Evolutionary conservation across 2,888 invertebrate species (phyloP), one percentile per base, ranked within the genome.

Genomic region (Beris chalybata): DNA sequence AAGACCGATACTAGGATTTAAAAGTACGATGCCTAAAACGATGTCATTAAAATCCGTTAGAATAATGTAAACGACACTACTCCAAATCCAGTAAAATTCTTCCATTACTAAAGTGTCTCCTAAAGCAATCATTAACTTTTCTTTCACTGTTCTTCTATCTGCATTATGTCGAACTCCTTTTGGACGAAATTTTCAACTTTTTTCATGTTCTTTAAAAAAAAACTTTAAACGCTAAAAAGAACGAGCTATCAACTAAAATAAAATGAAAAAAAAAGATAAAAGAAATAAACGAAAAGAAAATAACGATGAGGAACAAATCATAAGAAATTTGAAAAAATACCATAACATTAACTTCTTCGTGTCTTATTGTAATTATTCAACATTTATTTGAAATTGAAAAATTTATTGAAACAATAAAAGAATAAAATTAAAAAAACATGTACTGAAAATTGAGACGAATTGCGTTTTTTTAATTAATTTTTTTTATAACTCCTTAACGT

Each of bases 341-440:
- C 9, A 59, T 38, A 43, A 59, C 59, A 69, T 69, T 66, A 69
- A 69, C 64, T 69, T 69, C 64, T 69, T 66, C 64, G 69, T 69
- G 69, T 69, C 69, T 69, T 69, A 69, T 69, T 69, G 69, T 69
- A 69, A 63, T 63, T 63, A 53, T 63, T 59, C 59, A 13, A 48
- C 31, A 59, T 48, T 59, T 47, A 59, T 59, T 58, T 58, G 30
- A 58, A 58, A 45, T 58, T 59, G 50, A 30, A n/a, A 31, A 59
- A 48, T 48, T 59, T 59, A 59, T 50, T 59, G 59, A 59, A 47
- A 48, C 31, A 59, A 47, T 48, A 59, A 48, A 59, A 22, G 15
- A 31, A n/a, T 31, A 31, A 58, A 58, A 56, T 13, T 56, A 56
- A 43, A 38, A 38, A 38, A 38, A 38, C 5, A 38, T 38, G 38